Evolutionary conservation across 2,888 invertebrate species (phyloP).

Genomic region (Leptinotarsa tumamoca): DNA sequence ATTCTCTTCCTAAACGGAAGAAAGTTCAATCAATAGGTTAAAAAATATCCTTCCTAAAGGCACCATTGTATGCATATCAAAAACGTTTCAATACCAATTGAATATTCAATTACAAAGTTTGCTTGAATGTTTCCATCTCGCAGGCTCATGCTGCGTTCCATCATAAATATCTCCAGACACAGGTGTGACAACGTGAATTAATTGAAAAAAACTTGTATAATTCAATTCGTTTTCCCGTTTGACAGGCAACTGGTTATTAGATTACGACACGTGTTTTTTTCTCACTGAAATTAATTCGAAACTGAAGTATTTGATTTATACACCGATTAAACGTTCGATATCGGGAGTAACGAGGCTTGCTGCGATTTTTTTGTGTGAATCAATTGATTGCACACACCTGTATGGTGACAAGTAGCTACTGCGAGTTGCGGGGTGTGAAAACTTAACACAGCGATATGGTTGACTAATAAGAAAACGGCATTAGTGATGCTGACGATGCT

Average conservation of each 20-base stretch:
- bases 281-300: constrained; percentile 11
- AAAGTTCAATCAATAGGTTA: no score
- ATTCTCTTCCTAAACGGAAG: no score
- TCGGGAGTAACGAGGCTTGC: constrained; percentile 7
- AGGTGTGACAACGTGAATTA: constrained; percentile 16
- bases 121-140: not conserved
- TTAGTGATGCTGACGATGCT: no score
- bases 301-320: constrained; percentile 14
- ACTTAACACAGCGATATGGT: not conserved
- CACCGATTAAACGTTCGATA: not conserved
- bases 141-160: constrained; percentile 4
- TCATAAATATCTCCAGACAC: constrained; percentile 9
- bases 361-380: not conserved
- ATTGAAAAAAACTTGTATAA: constrained; percentile 7
- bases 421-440: not conserved
- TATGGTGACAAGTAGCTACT: not conserved
- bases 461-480: not conserved
- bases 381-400: no score
- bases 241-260: constrained; percentile 12
- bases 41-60: not conserved
- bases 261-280: constrained; percentile 17
- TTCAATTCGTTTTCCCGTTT: constrained; percentile 13
- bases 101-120: constrained; percentile 9
- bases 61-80: constrained; percentile 1
- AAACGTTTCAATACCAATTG: constrained; percentile 12